Evolutionary conservation across 64 coral and sea anemone genomes (phyloP).

Genomic region (Platygyra sinensis): DNA sequence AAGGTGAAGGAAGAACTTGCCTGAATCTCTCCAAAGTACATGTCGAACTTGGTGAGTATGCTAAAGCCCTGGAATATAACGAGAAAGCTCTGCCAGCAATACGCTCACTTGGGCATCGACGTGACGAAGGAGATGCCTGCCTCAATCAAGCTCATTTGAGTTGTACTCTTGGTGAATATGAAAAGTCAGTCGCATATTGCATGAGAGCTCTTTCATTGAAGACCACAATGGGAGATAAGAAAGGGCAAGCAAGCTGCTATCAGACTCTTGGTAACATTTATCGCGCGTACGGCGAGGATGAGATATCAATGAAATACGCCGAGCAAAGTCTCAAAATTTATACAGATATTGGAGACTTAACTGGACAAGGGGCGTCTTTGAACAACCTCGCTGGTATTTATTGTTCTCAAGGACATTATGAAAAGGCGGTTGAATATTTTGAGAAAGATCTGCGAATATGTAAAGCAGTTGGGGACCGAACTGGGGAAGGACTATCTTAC

Average conservation of each 20-base stretch:
- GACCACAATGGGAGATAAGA: background rate
- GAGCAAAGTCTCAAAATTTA: background rate
- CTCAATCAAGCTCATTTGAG: background rate
- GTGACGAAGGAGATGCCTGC: background rate
- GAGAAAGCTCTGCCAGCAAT: slow-evolving; percentile 20
- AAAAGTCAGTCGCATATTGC: slow-evolving; percentile 1
- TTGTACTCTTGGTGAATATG: background rate
- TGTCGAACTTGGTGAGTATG: background rate
- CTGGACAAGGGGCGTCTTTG: background rate
- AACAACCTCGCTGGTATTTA: background rate
- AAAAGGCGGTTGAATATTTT: slow-evolving; percentile 11
- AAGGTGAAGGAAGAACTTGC: background rate
- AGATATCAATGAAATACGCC: background rate
- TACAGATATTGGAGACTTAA: background rate
- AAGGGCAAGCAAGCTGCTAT: background rate
- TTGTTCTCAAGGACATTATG: background rate
- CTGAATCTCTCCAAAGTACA: background rate
- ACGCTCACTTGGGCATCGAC: background rate
- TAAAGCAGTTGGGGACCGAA: slow-evolving; percentile 10
- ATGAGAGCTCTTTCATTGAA: slow-evolving; percentile 29
- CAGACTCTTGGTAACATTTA: background rate
- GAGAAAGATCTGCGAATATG: slow-evolving; percentile 15
- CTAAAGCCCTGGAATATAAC: background rate
- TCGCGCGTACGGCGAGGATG: background rate
- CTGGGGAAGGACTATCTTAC: background rate